These are phyloP conservation scores for Cinclus cinclus DNA, from an alignment of 2,113 vertebrate genomes.

Conservation along the genomic window DNA sequence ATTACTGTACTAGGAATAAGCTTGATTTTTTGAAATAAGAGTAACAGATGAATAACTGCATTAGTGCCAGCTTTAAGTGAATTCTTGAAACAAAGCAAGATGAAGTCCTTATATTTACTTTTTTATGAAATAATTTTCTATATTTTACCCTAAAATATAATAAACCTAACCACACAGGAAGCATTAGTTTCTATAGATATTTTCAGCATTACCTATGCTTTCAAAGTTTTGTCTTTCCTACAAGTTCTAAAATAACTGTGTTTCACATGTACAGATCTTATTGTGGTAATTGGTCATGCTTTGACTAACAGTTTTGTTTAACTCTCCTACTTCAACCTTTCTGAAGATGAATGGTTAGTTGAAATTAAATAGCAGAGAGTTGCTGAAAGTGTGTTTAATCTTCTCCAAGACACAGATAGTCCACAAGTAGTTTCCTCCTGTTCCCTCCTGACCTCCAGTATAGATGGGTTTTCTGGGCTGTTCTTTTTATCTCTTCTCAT, in stretches of 20 bases:
- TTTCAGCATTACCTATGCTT: background rate
- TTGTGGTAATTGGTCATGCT: background rate
- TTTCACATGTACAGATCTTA: rapidly evolving
- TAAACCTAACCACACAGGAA: background rate
- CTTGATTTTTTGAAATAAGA: background rate
- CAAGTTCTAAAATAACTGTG: background rate
- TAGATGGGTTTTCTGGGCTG: background rate
- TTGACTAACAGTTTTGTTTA: background rate
- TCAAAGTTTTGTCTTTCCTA: background rate
- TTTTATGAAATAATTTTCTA: background rate
- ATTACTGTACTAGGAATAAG: background rate
- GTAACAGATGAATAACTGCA: background rate
- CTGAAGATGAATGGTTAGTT: background rate
- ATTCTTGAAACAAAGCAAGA: background rate
- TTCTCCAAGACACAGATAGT: background rate
- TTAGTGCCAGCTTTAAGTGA: background rate
- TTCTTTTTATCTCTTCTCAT: background rate
- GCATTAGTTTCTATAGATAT: background rate
- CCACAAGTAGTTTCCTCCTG: background rate
- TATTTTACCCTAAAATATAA: background rate
- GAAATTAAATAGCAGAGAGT: background rate
- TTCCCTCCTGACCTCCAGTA: background rate
- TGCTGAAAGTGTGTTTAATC: background rate
- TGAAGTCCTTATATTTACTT: background rate
- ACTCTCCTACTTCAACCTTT: background rate